These are phyloP conservation scores for Alfaro cultratus DNA, from an alignment of 2,797 vertebrate species.

Conservation along the genomic window DNA sequence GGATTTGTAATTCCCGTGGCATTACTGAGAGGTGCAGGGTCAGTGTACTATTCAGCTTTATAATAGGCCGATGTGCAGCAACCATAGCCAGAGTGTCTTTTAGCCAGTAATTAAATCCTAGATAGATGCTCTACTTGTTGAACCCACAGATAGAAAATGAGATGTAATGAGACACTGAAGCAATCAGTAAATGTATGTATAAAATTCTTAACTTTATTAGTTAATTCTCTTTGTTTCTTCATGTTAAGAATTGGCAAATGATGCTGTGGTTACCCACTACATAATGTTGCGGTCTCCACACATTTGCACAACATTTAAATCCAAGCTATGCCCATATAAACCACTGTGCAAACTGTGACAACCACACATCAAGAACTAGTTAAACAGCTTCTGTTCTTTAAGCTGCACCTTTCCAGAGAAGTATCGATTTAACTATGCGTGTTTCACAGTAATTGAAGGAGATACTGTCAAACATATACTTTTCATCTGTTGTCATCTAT, in stretches of 20 bases:
- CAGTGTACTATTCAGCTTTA: not conserved
- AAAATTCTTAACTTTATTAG: not conserved
- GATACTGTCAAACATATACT: slow-evolving; percentile 2
- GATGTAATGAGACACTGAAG: not conserved
- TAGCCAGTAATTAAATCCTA: not conserved
- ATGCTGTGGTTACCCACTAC: not conserved
- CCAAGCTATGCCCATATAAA: not conserved
- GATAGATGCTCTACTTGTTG: not conserved
- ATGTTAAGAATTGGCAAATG: not conserved
- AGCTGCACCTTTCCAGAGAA: not conserved
- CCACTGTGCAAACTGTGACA: slow-evolving; percentile 10
- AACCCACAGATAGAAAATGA: not conserved
- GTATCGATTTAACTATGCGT: slow-evolving; percentile 4
- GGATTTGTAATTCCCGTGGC: not conserved
- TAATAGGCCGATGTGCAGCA: not conserved
- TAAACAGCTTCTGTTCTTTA: slow-evolving; percentile 15
- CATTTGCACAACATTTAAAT: slow-evolving; percentile 2
- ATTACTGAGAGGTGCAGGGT: not conserved
- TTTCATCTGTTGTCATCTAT: slow-evolving; percentile 6
- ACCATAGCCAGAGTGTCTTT: not conserved
- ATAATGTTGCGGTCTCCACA: not conserved
- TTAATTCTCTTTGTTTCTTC: not conserved
- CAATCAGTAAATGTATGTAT: not conserved
- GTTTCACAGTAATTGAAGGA: slow-evolving; percentile 21
- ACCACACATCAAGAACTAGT: slow-evolving; percentile 16